Evolutionary conservation across 1,140 invertebrate species (phyloP).

Genomic region (Psix sp.): DNA sequence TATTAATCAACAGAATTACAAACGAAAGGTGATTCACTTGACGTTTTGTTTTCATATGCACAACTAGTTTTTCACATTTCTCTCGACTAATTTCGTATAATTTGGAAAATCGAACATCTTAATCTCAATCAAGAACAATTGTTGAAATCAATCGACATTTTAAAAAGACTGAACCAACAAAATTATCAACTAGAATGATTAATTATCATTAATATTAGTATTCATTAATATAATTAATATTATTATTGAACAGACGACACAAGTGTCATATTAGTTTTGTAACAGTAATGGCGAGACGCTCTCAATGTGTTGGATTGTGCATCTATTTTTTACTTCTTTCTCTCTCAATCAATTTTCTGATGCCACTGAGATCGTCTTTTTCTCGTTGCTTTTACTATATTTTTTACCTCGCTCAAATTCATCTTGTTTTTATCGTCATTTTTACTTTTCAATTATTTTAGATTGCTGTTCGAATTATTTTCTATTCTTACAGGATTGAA

Average conservation of each 20-base stretch:
- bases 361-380: conserved; percentile 45
- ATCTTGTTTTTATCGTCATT: conserved; percentile 38
- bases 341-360: conserved; percentile 6
- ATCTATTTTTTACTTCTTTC: conserved; percentile 1
- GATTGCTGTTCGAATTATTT: conserved; percentile 55
- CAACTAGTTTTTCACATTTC: conserved; percentile 13
- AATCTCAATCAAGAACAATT: conserved; percentile 38
- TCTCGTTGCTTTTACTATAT: conserved; percentile 46
- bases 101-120: conserved; percentile 32
- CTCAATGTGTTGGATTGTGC: conserved; percentile 14
- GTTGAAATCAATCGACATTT: conserved; percentile 31
- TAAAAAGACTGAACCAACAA: conserved; percentile 52
- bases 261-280: conserved; percentile 58
- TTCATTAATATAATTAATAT: conserved; percentile 54
- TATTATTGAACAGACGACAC: conserved; percentile 62
- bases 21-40: conserved; percentile 28
- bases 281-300: conserved; percentile 51
- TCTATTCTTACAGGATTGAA: conserved; percentile 49
- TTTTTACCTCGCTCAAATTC: conserved; percentile 28
- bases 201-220: conserved; percentile 60
- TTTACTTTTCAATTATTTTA: conserved; percentile 29
- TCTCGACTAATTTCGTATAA: conserved; percentile 31
- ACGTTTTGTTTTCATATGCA: background rate
- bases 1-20: conserved; percentile 42
- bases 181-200: conserved; percentile 59